Conservation (phyloP, 2,888 invertebrate species). For the Caenorhabditis sp. region DNA sequence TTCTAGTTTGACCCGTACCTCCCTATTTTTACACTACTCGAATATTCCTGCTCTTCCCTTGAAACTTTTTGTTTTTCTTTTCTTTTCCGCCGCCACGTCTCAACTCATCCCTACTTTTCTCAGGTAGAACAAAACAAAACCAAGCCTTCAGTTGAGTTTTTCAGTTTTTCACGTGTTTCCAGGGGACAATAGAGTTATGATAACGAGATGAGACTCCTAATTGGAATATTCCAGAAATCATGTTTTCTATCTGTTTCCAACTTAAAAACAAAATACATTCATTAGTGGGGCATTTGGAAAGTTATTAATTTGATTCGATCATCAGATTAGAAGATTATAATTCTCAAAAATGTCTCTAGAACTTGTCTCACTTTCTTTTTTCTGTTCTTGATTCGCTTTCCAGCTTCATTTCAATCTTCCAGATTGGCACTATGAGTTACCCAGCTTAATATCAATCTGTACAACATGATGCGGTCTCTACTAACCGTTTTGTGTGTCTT, state of each 20-base stretch:
- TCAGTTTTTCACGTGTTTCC: not conserved
- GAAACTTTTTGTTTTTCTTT: constrained; percentile 28
- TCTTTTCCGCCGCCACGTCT: constrained; percentile 29
- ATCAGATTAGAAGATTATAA: not conserved
- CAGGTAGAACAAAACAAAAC: constrained; percentile 31
- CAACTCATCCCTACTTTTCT: constrained; percentile 2
- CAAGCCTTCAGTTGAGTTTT: constrained; percentile 3
- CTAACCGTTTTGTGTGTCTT: constrained; percentile 27
- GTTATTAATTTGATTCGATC: not conserved
- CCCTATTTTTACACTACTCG: constrained; percentile 58
- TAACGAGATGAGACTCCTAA: no score
- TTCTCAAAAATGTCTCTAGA: not conserved
- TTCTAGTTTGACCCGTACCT: constrained; percentile 59
- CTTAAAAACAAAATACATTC: no score
- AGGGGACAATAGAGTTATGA: not conserved
- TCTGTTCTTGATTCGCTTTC: not conserved
- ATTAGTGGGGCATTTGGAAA: not conserved
- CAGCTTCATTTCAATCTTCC: constrained; percentile 3
- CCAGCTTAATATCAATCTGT: not conserved
- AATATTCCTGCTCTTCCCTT: constrained; percentile 26
- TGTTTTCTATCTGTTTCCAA: no score
- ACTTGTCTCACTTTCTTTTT: not conserved
- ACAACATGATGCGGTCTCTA: constrained; percentile 45
- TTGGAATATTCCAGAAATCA: not conserved
- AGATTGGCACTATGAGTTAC: constrained; percentile 55